Conservation (phyloP, 2,113 vertebrate species). For the Platysteira castanea region DNA sequence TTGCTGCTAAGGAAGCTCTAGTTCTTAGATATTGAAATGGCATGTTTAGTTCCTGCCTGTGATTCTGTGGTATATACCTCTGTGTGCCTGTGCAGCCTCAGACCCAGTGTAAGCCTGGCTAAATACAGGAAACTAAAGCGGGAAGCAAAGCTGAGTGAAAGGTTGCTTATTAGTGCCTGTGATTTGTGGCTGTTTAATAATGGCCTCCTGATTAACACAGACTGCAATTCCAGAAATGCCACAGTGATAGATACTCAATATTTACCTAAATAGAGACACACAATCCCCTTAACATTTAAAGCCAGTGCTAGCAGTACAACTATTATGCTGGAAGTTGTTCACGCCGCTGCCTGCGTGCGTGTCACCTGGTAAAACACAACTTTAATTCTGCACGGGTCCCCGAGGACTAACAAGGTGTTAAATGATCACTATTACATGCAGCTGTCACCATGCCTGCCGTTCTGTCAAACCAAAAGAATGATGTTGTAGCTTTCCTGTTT, state of each 20-base stretch:
- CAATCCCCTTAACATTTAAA: constrained; percentile 8
- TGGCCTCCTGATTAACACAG: constrained; percentile 18
- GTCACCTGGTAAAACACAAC: not conserved
- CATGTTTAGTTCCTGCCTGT: not conserved
- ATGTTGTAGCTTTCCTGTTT: not conserved
- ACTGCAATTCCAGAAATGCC: constrained; percentile 1
- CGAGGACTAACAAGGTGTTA: not conserved
- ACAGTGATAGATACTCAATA: constrained; percentile 3
- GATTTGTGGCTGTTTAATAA: constrained; percentile 33
- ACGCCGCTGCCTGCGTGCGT: fast-evolving
- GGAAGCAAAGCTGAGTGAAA: not conserved
- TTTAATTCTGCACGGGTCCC: not conserved
- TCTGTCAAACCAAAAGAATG: not conserved
- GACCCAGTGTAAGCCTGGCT: not conserved
- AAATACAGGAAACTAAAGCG: not conserved
- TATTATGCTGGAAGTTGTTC: not conserved
- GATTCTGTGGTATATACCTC: not conserved
- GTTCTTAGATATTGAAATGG: constrained; percentile 50
- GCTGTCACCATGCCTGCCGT: not conserved
- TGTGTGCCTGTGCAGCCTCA: not conserved
- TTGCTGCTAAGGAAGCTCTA: not conserved
- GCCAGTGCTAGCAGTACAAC: not conserved
- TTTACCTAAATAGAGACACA: not conserved
- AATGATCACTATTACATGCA: not conserved
- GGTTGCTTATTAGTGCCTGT: not conserved